These are phyloP conservation scores for Centroberyx gerrardi DNA, from an alignment of 2,797 vertebrate genomes.

Conservation along the genomic window DNA sequence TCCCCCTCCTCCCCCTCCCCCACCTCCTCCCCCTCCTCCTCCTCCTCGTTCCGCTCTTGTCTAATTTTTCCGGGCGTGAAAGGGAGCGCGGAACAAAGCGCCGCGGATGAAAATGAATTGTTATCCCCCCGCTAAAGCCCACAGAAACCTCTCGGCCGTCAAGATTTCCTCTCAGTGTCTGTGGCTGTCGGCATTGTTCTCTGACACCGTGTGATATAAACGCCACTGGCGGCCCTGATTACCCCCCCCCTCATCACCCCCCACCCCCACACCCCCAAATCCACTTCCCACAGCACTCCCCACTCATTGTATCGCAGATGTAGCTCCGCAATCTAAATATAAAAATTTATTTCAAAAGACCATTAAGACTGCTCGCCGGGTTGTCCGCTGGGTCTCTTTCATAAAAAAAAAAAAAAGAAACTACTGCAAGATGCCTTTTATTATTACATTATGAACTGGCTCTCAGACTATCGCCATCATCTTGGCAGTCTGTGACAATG, in stretches of 20 bases:
- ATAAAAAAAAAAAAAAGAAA: constrained; percentile 35
- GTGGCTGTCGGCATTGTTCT: constrained; percentile 72
- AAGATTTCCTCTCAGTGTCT: constrained; percentile 57
- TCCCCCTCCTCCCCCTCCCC: constrained; percentile 31
- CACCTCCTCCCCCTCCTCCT: constrained; percentile 20
- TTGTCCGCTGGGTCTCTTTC: constrained; percentile 51
- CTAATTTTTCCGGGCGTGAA: constrained; percentile 60
- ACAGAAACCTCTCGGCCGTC: constrained; percentile 64
- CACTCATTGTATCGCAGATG: constrained; percentile 50
- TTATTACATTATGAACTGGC: constrained; percentile 52
- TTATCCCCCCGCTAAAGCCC: constrained; percentile 68
- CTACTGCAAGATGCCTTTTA: constrained; percentile 45
- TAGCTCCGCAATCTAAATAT: constrained; percentile 60
- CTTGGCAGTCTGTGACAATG: constrained; percentile 23
- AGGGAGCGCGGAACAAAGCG: constrained; percentile 68
- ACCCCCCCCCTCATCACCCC: constrained; percentile 1
- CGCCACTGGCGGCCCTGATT: constrained; percentile 66
- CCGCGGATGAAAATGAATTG: constrained; percentile 71
- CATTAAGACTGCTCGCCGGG: constrained; percentile 50
- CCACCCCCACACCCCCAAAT: constrained; percentile 19
- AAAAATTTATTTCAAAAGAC: constrained; percentile 57
- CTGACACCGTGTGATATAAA: constrained; percentile 72
- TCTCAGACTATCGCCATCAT: constrained; percentile 49
- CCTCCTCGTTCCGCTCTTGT: constrained; percentile 40
- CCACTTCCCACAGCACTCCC: constrained; percentile 27